Evolutionary conservation across 2,113 vertebrate genomes (phyloP).

Genomic region (Cyrtonyx montezumae): DNA sequence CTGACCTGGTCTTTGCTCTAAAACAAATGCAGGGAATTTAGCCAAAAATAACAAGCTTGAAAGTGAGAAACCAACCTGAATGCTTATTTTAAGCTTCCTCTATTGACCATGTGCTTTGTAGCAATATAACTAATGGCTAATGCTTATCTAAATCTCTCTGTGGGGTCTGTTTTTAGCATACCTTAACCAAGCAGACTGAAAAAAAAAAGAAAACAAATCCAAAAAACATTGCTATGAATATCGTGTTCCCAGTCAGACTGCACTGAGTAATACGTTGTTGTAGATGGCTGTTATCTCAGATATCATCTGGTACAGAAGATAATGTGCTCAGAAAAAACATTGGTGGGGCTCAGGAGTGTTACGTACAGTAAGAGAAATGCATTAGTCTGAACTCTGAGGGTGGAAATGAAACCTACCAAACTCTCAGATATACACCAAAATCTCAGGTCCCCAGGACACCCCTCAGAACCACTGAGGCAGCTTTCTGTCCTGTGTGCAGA

Average conservation of each 20-base stretch:
- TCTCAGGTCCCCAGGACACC: accelerated
- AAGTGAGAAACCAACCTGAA: neutral
- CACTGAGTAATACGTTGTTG: too few species aligned
- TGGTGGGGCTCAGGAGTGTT: neutral
- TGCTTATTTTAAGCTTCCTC: neutral
- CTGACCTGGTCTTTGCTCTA: neutral
- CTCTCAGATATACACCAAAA: accelerated
- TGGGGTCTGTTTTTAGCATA: neutral
- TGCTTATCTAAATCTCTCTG: neutral
- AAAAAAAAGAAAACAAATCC: accelerated
- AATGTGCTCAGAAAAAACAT: neutral
- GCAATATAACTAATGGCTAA: neutral
- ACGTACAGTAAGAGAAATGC: neutral
- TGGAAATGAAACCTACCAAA: neutral
- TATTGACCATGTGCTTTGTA: neutral
- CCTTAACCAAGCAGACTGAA: neutral
- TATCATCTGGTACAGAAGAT: neutral
- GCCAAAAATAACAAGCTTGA: neutral
- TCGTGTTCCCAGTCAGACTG: too few species aligned
- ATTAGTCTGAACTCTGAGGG: neutral
- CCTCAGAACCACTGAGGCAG: accelerated
- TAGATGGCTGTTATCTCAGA: neutral
- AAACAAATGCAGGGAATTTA: neutral
- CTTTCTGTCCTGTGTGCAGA: neutral
- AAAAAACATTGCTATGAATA: accelerated